Conservation (phyloP, 2,888 invertebrate species). For the Melikaiella ostensackeni region DNA sequence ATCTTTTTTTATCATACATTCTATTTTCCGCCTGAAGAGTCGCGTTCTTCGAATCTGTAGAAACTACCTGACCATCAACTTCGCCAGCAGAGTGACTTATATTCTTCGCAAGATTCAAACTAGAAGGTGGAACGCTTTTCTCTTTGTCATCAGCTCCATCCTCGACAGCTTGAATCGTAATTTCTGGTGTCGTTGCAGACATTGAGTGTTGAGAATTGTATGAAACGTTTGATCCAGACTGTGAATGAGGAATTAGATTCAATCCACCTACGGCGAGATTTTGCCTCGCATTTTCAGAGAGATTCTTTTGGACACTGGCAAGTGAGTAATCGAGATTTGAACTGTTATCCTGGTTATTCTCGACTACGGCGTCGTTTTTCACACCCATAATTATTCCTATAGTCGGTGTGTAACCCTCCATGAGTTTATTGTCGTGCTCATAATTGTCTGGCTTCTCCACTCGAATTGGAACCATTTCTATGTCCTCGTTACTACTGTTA, state of each 20-base stretch:
- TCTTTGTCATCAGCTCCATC: slow-evolving; percentile 60
- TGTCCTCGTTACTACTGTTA: slow-evolving; percentile 80
- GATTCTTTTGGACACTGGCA: not conserved
- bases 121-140: slow-evolving; percentile 79
- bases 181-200: slow-evolving; percentile 82
- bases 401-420: slow-evolving; percentile 82
- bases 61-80: slow-evolving; percentile 77
- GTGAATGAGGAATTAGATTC: slow-evolving; percentile 52
- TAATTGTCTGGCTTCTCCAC: slow-evolving; percentile 61
- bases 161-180: slow-evolving; percentile 77
- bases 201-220: slow-evolving; percentile 63
- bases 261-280: slow-evolving; percentile 51
- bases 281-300: slow-evolving; percentile 24
- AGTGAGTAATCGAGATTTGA: slow-evolving; percentile 9
- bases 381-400: slow-evolving; percentile 82
- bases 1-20: slow-evolving; percentile 76
- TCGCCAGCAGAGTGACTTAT: slow-evolving; percentile 86
- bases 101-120: slow-evolving; percentile 81
- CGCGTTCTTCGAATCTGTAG: slow-evolving; percentile 51
- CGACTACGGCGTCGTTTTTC: slow-evolving; percentile 60
- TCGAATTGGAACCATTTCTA: slow-evolving; percentile 74
- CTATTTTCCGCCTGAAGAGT: slow-evolving; percentile 60
- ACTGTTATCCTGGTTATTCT: slow-evolving; percentile 50
- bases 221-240: slow-evolving; percentile 58
- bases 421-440: slow-evolving; percentile 66